phyloP scores from a whole-genome alignment of 2,888 invertebrate species.

The Trissonchulus sp. region DNA sequence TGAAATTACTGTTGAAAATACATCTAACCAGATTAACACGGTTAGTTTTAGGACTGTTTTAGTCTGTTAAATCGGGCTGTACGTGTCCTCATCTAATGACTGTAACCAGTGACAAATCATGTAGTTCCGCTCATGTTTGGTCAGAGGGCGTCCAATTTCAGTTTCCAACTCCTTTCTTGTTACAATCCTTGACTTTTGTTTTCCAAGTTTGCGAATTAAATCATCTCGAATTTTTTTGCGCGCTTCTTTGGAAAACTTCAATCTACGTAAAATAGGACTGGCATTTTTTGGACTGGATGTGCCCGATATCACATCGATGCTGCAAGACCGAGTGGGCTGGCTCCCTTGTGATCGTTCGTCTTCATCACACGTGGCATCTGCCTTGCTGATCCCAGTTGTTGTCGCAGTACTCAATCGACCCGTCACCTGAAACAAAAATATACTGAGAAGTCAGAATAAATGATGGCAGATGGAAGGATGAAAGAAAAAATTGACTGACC shows the following conservation, averaged over 20 bases:
- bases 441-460: too few species aligned
- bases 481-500: too few species aligned
- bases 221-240: slow-evolving; percentile 26
- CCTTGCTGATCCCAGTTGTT: too few species aligned
- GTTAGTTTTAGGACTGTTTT: too few species aligned
- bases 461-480: too few species aligned
- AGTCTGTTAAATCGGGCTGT: too few species aligned
- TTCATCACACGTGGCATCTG: too few species aligned
- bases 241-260: slow-evolving; percentile 25
- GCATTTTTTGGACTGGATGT: neutral
- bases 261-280: neutral
- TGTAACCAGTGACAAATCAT: slow-evolving; percentile 92
- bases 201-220: slow-evolving; percentile 49
- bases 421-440: too few species aligned
- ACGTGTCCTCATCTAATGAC: slow-evolving; percentile 66
- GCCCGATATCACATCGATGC: neutral
- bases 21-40: too few species aligned
- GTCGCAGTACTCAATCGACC: too few species aligned
- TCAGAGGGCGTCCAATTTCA: slow-evolving; percentile 72
- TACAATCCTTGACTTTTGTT: slow-evolving; percentile 57
- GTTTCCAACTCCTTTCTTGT: slow-evolving; percentile 73
- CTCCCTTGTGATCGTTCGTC: too few species aligned
- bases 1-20: too few species aligned
- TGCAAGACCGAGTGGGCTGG: neutral
- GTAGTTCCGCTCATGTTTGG: slow-evolving; percentile 86